Evolutionary conservation across 1,140 invertebrate species (phyloP).

Genomic region (Rhynchophorus ferrugineus): DNA sequence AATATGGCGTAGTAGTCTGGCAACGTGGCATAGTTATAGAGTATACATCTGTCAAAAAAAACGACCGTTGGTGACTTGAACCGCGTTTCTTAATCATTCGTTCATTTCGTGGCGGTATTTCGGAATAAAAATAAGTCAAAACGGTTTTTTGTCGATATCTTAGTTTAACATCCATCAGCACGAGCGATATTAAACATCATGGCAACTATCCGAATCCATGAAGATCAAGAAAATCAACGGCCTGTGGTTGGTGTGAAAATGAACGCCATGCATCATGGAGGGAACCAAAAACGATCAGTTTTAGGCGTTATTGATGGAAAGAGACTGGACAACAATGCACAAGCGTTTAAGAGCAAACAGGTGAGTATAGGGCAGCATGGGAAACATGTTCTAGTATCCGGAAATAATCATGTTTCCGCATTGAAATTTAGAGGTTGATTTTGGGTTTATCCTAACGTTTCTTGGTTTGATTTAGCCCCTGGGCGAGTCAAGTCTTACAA

Average conservation of each 20-base stretch:
- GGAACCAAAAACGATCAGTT: conserved; percentile 49
- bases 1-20: too few species aligned
- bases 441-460: conserved; percentile 2
- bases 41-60: background rate
- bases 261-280: conserved; percentile 36
- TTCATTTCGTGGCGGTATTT: conserved; percentile 10
- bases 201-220: conserved; percentile 56
- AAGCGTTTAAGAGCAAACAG: conserved; percentile 37
- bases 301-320: conserved; percentile 45
- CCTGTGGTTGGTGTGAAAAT: conserved; percentile 41
- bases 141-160: too few species aligned
- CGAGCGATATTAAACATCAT: too few species aligned
- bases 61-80: background rate
- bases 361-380: conserved; percentile 28
- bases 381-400: background rate
- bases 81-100: background rate
- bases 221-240: conserved; percentile 57
- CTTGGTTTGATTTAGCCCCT: conserved; percentile 17
- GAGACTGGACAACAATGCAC: conserved; percentile 33
- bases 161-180: too few species aligned
- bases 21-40: background rate
- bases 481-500: conserved; percentile 6
- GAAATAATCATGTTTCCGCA: background rate
- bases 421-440: background rate
- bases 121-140: background rate